Conservation (phyloP, 2,113 vertebrate genomes). For the Mugil cephalus region DNA sequence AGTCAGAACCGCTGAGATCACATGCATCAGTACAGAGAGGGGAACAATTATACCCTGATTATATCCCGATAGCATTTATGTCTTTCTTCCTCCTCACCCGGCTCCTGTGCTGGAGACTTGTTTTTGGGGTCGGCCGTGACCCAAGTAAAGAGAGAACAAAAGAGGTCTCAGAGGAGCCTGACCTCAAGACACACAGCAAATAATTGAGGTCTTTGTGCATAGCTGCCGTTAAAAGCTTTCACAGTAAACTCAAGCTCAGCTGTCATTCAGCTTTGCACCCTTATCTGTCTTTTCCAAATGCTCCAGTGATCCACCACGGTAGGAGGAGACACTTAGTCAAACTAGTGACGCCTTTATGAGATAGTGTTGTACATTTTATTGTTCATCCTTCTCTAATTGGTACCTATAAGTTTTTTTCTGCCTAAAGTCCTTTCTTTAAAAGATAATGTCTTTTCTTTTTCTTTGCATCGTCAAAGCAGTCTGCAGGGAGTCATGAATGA, state of each 20-base stretch:
- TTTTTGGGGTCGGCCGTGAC: slow-evolving; percentile 20
- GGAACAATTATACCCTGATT: background rate
- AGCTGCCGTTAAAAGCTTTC: slow-evolving; percentile 47
- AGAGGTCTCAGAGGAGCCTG: slow-evolving; percentile 23
- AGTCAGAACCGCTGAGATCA: too few relatives aligned
- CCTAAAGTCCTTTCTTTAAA: too few relatives aligned
- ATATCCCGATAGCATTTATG: background rate
- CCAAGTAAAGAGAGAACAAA: slow-evolving; percentile 31
- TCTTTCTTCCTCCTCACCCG: background rate
- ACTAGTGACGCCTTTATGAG: slow-evolving; percentile 2
- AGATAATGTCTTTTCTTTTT: too few relatives aligned
- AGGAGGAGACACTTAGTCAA: slow-evolving; percentile 4
- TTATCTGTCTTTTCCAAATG: slow-evolving; percentile 23
- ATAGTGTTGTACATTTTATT: background rate
- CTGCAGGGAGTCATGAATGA: background rate
- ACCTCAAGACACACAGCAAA: slow-evolving; percentile 53
- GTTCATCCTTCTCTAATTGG: background rate
- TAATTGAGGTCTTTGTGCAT: slow-evolving; percentile 68
- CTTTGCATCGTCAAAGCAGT: background rate
- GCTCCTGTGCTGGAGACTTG: background rate
- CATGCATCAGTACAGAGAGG: too few relatives aligned
- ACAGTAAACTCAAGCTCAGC: slow-evolving; percentile 47
- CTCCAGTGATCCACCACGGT: background rate
- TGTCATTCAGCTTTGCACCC: slow-evolving; percentile 15
- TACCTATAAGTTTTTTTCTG: background rate